Conservation (phyloP, 2,113 vertebrate species). For the Campylomormyrus numenius region DNA sequence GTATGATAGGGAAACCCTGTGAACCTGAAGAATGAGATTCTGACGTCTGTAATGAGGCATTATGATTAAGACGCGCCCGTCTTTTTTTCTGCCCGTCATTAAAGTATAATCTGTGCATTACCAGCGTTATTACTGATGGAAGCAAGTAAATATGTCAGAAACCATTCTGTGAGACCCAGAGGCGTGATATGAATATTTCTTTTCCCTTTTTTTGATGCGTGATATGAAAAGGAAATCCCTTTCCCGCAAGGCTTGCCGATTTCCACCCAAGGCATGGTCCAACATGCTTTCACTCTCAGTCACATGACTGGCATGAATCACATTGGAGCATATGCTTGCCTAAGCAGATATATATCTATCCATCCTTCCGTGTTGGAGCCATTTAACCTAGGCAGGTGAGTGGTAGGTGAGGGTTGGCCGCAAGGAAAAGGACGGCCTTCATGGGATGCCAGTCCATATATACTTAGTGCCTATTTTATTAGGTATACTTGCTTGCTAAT, state of each 20-base stretch:
- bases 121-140: background rate
- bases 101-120: background rate
- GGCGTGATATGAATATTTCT: background rate
- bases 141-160: background rate
- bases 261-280: background rate
- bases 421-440: background rate
- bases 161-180: background rate
- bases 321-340: background rate
- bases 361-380: background rate
- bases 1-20: constrained; percentile 37
- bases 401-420: background rate
- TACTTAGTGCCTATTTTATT: background rate
- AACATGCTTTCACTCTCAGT: background rate
- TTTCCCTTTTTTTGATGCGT: background rate
- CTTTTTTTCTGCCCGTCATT: constrained; percentile 11
- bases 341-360: background rate
- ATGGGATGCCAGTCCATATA: background rate
- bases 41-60: constrained; percentile 42
- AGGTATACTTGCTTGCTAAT: background rate
- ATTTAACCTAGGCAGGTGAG: background rate
- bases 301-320: background rate
- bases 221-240: background rate
- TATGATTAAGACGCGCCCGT: constrained; percentile 39
- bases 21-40: constrained; percentile 46
- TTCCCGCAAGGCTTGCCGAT: background rate